phyloP scores from a whole-genome alignment of 2,888 invertebrate species.

The Andricus curvator region DNA sequence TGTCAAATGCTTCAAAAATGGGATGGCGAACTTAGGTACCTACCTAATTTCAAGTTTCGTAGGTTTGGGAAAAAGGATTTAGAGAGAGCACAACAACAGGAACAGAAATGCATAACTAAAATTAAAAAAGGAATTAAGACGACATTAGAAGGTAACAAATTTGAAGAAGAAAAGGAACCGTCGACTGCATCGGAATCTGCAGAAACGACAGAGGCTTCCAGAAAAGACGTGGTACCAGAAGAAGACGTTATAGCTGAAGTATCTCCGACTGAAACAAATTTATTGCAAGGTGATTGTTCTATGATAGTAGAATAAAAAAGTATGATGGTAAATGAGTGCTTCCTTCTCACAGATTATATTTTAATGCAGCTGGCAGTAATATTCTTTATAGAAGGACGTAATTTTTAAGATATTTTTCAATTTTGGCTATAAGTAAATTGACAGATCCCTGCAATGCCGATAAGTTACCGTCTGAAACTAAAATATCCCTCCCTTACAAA shows the following conservation, averaged over 20 bases:
- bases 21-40: constrained; percentile 84
- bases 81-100: constrained; percentile 72
- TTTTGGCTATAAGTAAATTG: neutral
- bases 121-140: neutral
- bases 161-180: neutral
- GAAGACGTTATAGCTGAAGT: neutral
- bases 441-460: neutral
- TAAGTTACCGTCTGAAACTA: neutral
- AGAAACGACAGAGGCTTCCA: neutral
- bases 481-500: too few species aligned
- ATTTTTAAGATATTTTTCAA: neutral
- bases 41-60: constrained; percentile 84
- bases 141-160: neutral
- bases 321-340: neutral
- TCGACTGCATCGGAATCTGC: neutral
- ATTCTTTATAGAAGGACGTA: too few species aligned
- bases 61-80: constrained; percentile 79
- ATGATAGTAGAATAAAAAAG: constrained; percentile 28
- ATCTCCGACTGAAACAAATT: neutral
- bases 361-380: neutral
- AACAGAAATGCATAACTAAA: constrained; percentile 48
- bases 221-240: neutral
- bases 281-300: neutral
- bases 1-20: constrained; percentile 82
- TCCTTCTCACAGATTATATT: neutral